Base-by-base conservation (phyloP, 1,140 invertebrate species). In the Bombus waltoni region DNA sequence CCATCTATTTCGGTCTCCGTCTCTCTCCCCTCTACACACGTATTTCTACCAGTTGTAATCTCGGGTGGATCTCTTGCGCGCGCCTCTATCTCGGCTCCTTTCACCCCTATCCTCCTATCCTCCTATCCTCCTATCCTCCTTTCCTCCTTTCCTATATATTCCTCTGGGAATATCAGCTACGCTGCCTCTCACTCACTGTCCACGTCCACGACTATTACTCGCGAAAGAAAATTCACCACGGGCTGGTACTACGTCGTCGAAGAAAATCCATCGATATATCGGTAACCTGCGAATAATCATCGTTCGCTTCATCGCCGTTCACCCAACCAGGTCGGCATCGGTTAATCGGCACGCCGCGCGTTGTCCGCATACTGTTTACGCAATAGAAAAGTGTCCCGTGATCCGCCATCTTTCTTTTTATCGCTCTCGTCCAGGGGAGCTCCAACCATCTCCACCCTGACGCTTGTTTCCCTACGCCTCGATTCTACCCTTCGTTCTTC, bases 401-500 rank as follows among this genome's bases (percentile, higher is more conserved):
- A 82, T 89, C 92, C 90, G 93, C 93, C 93, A 93, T 93, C 92
- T 94, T 94, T 88, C 84, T 93, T 92, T 88, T 93, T 92, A 89
- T 88, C 93, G 88, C 92, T 91, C 90, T 91, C 89, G 89, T 90
- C 92, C 93, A 89, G 28, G 92, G 89, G 62, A 89, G 93, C 83
- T 76, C 83, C 92, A 84, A 90, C 89, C 89, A 88, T 90, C 91
- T 90, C 89, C 88, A 18, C 89, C 85, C 84, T n/a, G 35, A 42
- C 53, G 53, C 76, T 71, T 47, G 35, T 86, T 76, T 66, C 83
- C 32, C 84, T 72, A 53, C 28, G 44, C 53, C 73, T 70, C 57
- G 57, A 73, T 66, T 32, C 53, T 73, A 62, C 53, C 78, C 71
- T 81, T 65, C 80, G 32, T 53, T 57, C 71, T 81, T 65, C 80